phyloP scores from a whole-genome alignment of 2,888 invertebrate species.

The Melieria picta region DNA sequence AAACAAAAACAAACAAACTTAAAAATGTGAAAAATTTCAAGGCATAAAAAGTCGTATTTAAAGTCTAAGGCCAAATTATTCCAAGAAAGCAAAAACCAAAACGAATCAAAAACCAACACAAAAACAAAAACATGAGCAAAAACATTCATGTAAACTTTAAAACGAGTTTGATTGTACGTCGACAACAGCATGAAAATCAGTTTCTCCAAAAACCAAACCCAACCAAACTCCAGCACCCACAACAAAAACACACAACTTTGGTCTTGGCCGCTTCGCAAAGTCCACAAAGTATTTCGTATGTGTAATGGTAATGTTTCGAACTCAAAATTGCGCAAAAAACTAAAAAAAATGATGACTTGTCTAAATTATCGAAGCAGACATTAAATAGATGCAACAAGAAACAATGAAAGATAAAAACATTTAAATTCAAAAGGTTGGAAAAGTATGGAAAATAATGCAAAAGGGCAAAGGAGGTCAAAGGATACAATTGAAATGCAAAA shows the following conservation, averaged over 20 bases:
- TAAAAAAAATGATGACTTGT: slow-evolving; percentile 20
- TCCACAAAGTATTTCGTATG: slow-evolving; percentile 21
- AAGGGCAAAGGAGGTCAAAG: slow-evolving; percentile 25
- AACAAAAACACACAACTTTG: slow-evolving; percentile 7
- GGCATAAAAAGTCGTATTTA: neutral
- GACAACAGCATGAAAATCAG: neutral
- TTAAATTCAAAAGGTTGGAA: too few species aligned
- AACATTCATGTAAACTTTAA: too few species aligned
- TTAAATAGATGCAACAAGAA: neutral
- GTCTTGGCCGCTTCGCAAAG: slow-evolving; percentile 4
- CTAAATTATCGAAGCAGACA: slow-evolving; percentile 15
- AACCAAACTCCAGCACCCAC: slow-evolving; percentile 17
- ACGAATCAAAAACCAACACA: too few species aligned
- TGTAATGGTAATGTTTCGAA: too few species aligned
- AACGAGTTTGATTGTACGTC: too few species aligned
- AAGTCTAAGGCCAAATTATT: too few species aligned
- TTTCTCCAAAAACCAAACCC: neutral
- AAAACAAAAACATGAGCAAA: too few species aligned
- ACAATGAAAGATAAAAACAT: neutral
- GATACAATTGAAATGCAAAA: slow-evolving; percentile 30
- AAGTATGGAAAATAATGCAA: slow-evolving; percentile 7
- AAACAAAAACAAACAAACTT: slow-evolving; percentile 39
- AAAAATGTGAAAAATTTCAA: slow-evolving; percentile 33
- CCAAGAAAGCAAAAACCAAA: too few species aligned
- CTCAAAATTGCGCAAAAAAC: too few species aligned